phyloP scores from a whole-genome alignment of 2,888 invertebrate species.

The Pachymerium ferrugineum region DNA sequence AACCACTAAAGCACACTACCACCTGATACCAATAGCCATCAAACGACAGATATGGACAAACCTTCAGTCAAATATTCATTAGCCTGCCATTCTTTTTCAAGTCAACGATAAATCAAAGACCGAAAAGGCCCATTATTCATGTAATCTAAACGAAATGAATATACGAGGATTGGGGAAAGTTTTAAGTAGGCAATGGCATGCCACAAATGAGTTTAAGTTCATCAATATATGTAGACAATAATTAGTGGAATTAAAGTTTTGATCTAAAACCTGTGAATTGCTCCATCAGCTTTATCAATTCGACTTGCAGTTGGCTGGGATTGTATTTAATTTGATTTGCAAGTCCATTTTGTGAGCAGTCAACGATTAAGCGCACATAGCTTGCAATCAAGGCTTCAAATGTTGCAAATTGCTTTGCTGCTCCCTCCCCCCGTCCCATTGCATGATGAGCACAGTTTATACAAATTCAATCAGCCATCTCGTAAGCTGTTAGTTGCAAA shows the following conservation, averaged over 20 bases:
- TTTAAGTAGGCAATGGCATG: not conserved
- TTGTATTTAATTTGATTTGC: not conserved
- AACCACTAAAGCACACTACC: not conserved
- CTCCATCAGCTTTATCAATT: not conserved
- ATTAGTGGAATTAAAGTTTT: not conserved
- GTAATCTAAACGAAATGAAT: not conserved
- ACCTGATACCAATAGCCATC: not conserved
- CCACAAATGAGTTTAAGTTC: not conserved
- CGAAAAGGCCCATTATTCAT: not conserved
- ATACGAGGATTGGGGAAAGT: not conserved
- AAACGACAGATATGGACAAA: not conserved
- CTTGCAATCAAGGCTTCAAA: not conserved
- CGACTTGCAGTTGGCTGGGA: not conserved
- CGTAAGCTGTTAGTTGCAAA: constrained; percentile 3
- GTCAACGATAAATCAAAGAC: too few relatives aligned
- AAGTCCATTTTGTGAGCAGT: not conserved
- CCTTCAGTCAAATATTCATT: not conserved
- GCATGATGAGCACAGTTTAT: not conserved
- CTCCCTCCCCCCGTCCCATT: not conserved
- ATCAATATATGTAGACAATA: not conserved
- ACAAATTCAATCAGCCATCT: constrained; percentile 3
- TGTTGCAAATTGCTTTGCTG: not conserved
- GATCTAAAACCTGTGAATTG: not conserved
- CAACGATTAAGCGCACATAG: not conserved
- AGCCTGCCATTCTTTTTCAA: not conserved